These are phyloP conservation scores for Phalanger gymnotis DNA, from an alignment of 2,797 vertebrate species.

Conservation along the genomic window DNA sequence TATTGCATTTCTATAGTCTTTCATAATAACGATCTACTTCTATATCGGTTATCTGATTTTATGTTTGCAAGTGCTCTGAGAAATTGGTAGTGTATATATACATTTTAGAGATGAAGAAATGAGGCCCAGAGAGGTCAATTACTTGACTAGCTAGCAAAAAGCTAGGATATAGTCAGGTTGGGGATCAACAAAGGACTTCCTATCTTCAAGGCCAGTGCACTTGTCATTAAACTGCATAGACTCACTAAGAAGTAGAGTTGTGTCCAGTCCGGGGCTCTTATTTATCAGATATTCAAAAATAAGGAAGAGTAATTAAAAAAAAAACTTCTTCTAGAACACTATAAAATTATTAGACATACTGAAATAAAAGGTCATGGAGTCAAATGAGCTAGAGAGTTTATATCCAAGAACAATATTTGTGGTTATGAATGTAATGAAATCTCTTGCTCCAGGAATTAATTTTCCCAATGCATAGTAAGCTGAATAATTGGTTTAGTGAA, in stretches of 20 bases:
- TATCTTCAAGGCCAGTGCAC: neutral
- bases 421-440: conserved; percentile 61
- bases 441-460: conserved; percentile 67
- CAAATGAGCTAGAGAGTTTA: conserved; percentile 65
- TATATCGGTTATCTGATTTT: neutral
- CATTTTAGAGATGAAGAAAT: neutral
- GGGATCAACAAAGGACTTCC: neutral
- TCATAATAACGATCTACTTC: neutral
- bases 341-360: conserved; percentile 65
- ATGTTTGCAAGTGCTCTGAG: neutral
- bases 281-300: conserved; percentile 62
- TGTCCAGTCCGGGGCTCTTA: conserved; percentile 23
- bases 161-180: neutral
- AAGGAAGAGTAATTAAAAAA: conserved; percentile 65
- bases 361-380: conserved; percentile 68
- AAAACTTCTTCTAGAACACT: conserved; percentile 47
- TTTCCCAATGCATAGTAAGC: conserved; percentile 63
- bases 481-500: conserved; percentile 49
- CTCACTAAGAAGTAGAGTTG: neutral
- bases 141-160: neutral
- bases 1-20: neutral
- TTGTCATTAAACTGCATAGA: neutral
- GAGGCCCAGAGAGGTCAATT: neutral
- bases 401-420: conserved; percentile 76
- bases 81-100: neutral